Base-by-base conservation (phyloP, 1,140 invertebrate species). In the Propsilocerus akamusi region DNA sequence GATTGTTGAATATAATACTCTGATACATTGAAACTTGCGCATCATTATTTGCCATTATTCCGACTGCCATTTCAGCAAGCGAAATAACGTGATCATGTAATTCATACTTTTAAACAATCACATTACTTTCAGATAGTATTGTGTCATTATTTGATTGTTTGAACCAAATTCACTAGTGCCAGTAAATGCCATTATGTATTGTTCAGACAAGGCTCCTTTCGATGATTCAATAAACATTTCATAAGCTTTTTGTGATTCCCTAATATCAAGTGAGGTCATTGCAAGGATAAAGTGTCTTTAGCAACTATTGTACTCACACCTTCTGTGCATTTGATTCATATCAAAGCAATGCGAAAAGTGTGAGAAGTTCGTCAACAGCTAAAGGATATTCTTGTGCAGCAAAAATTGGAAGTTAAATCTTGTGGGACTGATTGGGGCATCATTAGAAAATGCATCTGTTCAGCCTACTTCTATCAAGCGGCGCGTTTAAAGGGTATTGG, bases 391-490 rank as follows among this genome's bases (percentile, higher is more conserved):
- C 72, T 99, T 72, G 86, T 90, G 14, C 87, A 93, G 60, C 91
- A 98, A 61, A 95, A 97, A 58, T 80, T 99, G 67, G 77, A 81
- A 48, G 71, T 98, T 0, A 70, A 83, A 11, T 97, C 93, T 11
- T 96, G 88, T 59, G 95, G 95, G 12, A 94, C 83, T 5, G 92
- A 98, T 57, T 99, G 96, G 94, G 97, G 99, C 64, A 78, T 97
- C 46, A 83, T 99, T 5, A 68, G 96, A 25, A 99, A 99, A 67
- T 99, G 96, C 66, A 97, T 99, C 62, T 98, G 93, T 61, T 95
- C 91, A 60, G 91, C 96, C 0, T 99, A 98, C 68, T 99, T 99
- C 69, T 96, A 99, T 61, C 97, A 99, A 68, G 86, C 87, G 0
- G 87, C 87, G 0, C 73, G 90, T 2, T 67, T 95, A 0, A 95